These are phyloP conservation scores for Temnothorax ravouxi DNA, from an alignment of 2,888 invertebrate species.

Conservation along the genomic window DNA sequence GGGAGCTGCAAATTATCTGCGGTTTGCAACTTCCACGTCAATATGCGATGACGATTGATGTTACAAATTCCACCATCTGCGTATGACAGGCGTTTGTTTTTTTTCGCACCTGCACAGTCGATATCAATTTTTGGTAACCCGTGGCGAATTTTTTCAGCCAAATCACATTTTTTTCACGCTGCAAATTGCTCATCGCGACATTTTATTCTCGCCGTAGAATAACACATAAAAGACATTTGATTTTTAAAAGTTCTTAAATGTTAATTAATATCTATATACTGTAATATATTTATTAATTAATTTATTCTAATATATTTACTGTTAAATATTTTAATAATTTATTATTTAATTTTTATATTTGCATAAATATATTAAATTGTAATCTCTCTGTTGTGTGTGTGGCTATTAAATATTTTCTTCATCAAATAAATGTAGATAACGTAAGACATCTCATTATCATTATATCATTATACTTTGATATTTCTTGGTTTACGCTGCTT, in stretches of 20 bases:
- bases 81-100: conserved; percentile 16
- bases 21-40: background rate
- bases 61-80: conserved; percentile 10
- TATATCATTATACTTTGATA: background rate
- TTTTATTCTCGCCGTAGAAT: background rate
- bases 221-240: background rate
- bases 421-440: background rate
- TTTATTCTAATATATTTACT: no score
- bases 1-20: conserved; percentile 28
- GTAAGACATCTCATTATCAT: background rate
- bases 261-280: background rate
- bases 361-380: conserved; percentile 11
- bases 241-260: background rate
- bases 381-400: background rate
- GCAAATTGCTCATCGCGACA: background rate
- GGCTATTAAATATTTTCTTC: background rate
- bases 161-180: conserved; percentile 6
- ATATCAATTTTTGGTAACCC: conserved; percentile 1
- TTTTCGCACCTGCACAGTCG: background rate
- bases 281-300: background rate
- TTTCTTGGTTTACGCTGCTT: background rate
- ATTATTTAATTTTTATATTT: background rate
- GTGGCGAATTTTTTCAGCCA: background rate
- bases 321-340: background rate
- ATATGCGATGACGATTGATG: conserved; percentile 3